phyloP scores from a whole-genome alignment of 2,113 vertebrate species.

The Osmerus eperlanus region DNA sequence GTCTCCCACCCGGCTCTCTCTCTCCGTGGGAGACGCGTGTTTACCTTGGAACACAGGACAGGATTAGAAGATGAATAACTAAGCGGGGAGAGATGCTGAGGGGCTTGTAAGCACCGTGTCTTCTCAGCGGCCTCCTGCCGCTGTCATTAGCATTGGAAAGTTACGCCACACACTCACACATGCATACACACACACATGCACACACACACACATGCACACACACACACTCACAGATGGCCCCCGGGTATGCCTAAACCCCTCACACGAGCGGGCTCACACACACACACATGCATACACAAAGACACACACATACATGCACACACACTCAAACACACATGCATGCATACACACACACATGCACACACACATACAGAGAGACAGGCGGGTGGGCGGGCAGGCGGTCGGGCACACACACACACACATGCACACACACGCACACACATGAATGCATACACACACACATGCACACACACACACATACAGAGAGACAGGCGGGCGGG shows the following conservation, averaged over 20 bases:
- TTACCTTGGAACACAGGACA: conserved; percentile 2
- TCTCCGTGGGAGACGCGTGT: conserved; percentile 2
- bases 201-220: background rate
- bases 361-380: background rate
- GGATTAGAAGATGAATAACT: conserved; percentile 20
- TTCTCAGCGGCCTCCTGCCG: conserved; percentile 4
- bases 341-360: background rate
- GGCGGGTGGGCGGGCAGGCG: too few species aligned
- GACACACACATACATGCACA: background rate
- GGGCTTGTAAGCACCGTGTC: conserved; percentile 14
- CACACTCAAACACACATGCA: conserved; percentile 1
- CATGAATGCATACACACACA: background rate
- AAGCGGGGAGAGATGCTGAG: conserved; percentile 4
- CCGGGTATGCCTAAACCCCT: background rate
- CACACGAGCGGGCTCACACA: background rate
- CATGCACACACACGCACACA: background rate
- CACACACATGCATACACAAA: background rate
- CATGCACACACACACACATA: background rate
- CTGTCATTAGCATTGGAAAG: conserved; percentile 26
- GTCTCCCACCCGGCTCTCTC: background rate
- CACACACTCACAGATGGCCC: background rate
- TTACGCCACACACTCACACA: conserved; percentile 9
- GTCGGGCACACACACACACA: background rate
- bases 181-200: background rate
- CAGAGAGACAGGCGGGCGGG: background rate